Conservation (phyloP, 2,797 vertebrate genomes). For the Falco berigora region DNA sequence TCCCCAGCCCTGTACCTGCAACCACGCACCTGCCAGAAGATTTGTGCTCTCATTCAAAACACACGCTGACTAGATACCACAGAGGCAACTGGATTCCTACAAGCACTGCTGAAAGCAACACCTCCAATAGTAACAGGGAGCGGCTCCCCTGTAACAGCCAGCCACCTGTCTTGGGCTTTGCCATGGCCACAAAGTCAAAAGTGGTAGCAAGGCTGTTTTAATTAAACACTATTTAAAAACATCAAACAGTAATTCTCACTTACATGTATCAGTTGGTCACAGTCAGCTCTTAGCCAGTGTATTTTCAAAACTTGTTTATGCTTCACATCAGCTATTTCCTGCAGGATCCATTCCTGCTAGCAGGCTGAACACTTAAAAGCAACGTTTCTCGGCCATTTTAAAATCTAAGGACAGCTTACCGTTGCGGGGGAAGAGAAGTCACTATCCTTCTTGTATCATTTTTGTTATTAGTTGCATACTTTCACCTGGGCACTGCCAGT, state of each 20-base stretch:
- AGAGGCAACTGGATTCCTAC: accelerated
- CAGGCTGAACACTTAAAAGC: not conserved
- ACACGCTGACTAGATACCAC: not conserved
- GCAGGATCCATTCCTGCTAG: not conserved
- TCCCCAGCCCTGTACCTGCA: not conserved
- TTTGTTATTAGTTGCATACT: not conserved
- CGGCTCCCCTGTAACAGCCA: not conserved
- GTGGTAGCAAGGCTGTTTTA: not conserved
- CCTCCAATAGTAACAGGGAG: not conserved
- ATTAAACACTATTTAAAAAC: not conserved
- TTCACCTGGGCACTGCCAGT: not conserved
- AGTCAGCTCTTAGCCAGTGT: not conserved
- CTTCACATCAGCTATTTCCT: not conserved
- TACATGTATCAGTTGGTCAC: not conserved
- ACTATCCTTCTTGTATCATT: not conserved
- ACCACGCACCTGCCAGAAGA: not conserved
- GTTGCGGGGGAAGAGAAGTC: not conserved
- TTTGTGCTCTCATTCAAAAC: not conserved
- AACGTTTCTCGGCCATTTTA: not conserved
- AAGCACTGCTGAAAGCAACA: not conserved
- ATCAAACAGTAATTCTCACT: not conserved
- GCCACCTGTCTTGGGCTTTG: not conserved
- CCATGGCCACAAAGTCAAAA: not conserved
- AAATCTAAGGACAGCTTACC: not conserved
- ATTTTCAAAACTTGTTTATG: not conserved